A percentile compares a stretch with the other conserved stretches of the same genome.
phyloP scores from a whole-genome alignment of 1,140 invertebrate species.

The Sipha flava region DNA sequence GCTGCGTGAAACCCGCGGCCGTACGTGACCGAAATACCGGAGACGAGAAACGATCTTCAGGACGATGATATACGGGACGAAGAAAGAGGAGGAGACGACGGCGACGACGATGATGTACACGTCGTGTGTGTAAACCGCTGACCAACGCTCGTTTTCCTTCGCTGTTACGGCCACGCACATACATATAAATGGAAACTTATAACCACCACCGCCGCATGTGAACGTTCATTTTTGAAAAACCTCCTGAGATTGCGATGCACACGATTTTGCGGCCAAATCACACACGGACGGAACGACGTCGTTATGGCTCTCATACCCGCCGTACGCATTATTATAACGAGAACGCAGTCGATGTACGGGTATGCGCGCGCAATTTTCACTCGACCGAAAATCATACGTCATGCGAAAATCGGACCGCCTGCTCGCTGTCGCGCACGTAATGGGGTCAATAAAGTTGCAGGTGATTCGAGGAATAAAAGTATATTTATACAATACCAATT shows the following conservation, averaged over 20 bases:
- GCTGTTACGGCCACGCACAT: neutral
- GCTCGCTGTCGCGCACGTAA: too few species aligned
- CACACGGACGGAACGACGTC: neutral
- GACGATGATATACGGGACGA: neutral
- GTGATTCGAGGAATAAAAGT: too few species aligned
- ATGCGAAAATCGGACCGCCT: neutral
- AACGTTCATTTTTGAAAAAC: neutral
- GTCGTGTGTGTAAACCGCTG: neutral
- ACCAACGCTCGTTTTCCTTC: neutral
- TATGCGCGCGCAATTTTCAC: neutral
- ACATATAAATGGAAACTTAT: constrained; percentile 17
- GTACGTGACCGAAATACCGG: constrained; percentile 22
- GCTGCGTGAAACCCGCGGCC: neutral
- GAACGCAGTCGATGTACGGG: neutral
- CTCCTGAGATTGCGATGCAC: neutral
- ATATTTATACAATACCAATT: too few species aligned
- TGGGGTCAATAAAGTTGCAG: neutral
- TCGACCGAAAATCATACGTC: neutral
- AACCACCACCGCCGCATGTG: too few species aligned
- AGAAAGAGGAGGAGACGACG: neutral
- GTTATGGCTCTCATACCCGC: neutral
- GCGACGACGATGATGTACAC: neutral
- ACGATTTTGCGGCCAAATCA: neutral
- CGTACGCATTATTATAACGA: neutral
- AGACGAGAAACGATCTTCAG: neutral